Percentiles rank a stretch among this genome's conserved stretches.
Evolutionary conservation across 2,888 invertebrate genomes (phyloP).

Genomic region (Odiellus spinosus): DNA sequence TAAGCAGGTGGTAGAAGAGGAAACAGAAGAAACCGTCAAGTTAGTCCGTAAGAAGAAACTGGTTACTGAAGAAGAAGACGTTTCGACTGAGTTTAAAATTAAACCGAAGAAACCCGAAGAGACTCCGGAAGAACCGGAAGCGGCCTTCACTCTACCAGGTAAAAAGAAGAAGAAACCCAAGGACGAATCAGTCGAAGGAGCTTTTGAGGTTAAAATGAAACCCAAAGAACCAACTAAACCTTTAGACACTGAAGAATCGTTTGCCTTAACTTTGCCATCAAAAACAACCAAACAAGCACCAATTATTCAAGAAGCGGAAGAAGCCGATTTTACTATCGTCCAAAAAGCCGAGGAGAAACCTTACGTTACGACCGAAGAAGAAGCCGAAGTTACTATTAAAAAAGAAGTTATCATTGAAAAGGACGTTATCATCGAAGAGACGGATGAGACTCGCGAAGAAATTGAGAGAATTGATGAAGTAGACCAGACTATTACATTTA

Average conservation of each 20-base stretch:
- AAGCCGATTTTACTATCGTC: slow-evolving; percentile 1
- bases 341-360: slow-evolving; percentile 3
- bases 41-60: slow-evolving; percentile 1
- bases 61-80: neutral
- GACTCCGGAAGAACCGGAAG: slow-evolving; percentile 31
- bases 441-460: no score
- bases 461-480: no score
- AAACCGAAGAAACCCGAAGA: slow-evolving; percentile 18
- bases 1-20: neutral
- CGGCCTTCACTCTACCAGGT: slow-evolving; percentile 49
- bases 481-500: no score
- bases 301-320: slow-evolving; percentile 1
- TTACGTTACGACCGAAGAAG: slow-evolving; percentile 10
- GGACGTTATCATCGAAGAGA: no score
- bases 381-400: slow-evolving; percentile 22
- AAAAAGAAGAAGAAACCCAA: slow-evolving; percentile 31
- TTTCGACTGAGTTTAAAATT: slow-evolving; percentile 7
- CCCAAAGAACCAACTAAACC: slow-evolving; percentile 38
- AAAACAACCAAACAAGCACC: slow-evolving; percentile 22
- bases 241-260: slow-evolving; percentile 24
- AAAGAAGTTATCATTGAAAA: slow-evolving; percentile 25
- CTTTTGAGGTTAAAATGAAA: slow-evolving; percentile 24
- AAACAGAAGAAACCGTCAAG: neutral
- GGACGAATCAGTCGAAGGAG: slow-evolving; percentile 26
- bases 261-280: slow-evolving; percentile 17